Evolutionary conservation across 1,140 invertebrate species (phyloP).

Genomic region (Drosophila elegans): DNA sequence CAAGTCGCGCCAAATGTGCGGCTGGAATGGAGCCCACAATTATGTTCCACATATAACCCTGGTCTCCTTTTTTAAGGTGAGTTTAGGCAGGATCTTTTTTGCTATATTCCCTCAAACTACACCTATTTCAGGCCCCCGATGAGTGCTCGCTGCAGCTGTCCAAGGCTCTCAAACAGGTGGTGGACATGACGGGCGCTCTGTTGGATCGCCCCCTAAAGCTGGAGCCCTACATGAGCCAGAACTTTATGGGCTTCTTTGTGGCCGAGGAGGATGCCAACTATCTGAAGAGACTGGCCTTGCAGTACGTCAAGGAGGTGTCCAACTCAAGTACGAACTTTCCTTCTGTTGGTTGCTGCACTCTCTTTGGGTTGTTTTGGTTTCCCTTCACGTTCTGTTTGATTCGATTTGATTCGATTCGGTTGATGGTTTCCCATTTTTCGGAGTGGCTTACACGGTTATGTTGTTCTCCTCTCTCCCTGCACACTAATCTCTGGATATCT

Average conservation of each 20-base stretch:
- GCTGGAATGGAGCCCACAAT: constrained; percentile 95
- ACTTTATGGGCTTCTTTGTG: constrained; percentile 95
- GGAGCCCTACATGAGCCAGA: constrained; percentile 92
- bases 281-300: constrained; percentile 90
- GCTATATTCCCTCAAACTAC: no score
- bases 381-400: constrained; percentile 44
- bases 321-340: constrained; percentile 87
- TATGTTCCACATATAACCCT: constrained; percentile 95
- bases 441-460: constrained; percentile 69
- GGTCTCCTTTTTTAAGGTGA: constrained; percentile 94
- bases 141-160: constrained; percentile 89
- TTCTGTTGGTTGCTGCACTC: constrained; percentile 51
- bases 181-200: constrained; percentile 88
- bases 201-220: constrained; percentile 88
- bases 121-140: constrained; percentile 88
- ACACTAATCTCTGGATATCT: constrained; percentile 41
- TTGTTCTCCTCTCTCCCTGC: constrained; percentile 65
- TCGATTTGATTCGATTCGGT: constrained; percentile 39
- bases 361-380: constrained; percentile 60
- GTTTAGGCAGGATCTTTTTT: not conserved
- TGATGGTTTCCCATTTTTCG: constrained; percentile 47
- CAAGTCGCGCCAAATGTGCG: constrained; percentile 90
- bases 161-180: constrained; percentile 88
- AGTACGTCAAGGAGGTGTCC: constrained; percentile 91
- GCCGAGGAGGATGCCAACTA: constrained; percentile 91